Conservation (phyloP, 2,797 vertebrate species). For the Anniella stebbinsi region DNA sequence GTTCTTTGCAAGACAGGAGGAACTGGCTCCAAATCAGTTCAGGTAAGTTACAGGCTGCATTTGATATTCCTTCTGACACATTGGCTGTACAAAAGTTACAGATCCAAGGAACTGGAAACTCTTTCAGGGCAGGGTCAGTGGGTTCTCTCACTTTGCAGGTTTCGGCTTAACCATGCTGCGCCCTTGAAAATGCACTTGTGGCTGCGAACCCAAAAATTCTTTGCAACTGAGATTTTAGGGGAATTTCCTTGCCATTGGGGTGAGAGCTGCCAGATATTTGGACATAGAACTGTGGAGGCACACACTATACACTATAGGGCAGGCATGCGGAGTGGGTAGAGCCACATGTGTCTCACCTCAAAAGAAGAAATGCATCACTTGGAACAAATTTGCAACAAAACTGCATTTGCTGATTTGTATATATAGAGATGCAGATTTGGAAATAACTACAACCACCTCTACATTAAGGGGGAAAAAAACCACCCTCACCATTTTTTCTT, state of each 20-base stretch:
- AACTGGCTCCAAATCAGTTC: background rate
- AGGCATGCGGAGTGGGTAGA: background rate
- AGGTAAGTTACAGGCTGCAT: background rate
- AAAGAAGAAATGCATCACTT: too few relatives aligned
- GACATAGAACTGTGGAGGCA: too few relatives aligned
- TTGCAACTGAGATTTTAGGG: background rate
- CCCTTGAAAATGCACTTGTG: background rate
- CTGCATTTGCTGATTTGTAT: too few relatives aligned
- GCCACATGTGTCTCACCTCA: too few relatives aligned
- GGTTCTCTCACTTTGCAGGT: background rate
- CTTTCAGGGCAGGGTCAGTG: background rate
- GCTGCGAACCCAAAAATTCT: background rate
- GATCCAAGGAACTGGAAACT: background rate
- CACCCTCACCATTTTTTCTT: too few relatives aligned
- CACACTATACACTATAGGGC: background rate
- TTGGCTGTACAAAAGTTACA: background rate
- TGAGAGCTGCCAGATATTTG: background rate
- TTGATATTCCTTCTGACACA: background rate
- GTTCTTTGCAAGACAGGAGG: background rate
- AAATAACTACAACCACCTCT: too few relatives aligned
- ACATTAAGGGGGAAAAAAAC: too few relatives aligned
- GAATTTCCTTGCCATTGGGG: background rate
- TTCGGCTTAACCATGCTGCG: background rate
- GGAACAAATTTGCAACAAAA: too few relatives aligned
- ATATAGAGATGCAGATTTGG: too few relatives aligned